Base-by-base conservation (phyloP, 1,140 invertebrate genomes). In the Calliopsis andreniformis region DNA sequence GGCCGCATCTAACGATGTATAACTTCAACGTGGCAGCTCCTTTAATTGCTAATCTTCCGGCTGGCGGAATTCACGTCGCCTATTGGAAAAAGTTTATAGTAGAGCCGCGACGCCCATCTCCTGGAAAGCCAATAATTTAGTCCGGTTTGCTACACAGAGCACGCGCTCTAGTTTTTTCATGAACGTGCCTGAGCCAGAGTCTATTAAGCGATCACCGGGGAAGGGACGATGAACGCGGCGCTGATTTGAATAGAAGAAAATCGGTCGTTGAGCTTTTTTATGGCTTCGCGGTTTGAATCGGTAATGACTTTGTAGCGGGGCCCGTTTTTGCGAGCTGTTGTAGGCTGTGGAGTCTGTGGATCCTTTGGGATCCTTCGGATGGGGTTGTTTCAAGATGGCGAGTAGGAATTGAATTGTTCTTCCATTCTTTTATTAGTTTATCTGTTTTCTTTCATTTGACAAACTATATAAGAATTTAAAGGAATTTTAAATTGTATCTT, bases 1-100 rank as follows among this genome's bases (percentile, higher is more conserved):
- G 84, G 84, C 83, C 84, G 84, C 80, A 86, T 79, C 63, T 63
- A 70, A 53, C 75, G 18, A 45, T 45, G 79, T 72, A 76, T 67
- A 81, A 82, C 73, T 71, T 71, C 64, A 64, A 35, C 68, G 64
- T 49, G 56, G 53, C 55, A 53, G 56, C 45, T 71, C 28, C 47
- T 76, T 76, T 76, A 76, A 76, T 76, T 76, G 73, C 55, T 68
- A 76, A 76, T 76, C 73, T 76, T 55, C n/a, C 53, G 16, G 28
- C 43, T 30, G 63, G 20, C 20, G 62, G 71, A 56, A 43, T 67
- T 47, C 58, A 69, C 66, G 53, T 28, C 32, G 1, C 18, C 51
- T 45, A 58, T 32, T 42, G 16, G 10, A 7, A 3, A 35, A 55
- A 47, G 42, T n/a, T 14, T 23, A 56, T 16, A 35, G 47, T 43